Conservation (phyloP, 2,113 vertebrate genomes). For the Neopipo cinnamomea region DNA sequence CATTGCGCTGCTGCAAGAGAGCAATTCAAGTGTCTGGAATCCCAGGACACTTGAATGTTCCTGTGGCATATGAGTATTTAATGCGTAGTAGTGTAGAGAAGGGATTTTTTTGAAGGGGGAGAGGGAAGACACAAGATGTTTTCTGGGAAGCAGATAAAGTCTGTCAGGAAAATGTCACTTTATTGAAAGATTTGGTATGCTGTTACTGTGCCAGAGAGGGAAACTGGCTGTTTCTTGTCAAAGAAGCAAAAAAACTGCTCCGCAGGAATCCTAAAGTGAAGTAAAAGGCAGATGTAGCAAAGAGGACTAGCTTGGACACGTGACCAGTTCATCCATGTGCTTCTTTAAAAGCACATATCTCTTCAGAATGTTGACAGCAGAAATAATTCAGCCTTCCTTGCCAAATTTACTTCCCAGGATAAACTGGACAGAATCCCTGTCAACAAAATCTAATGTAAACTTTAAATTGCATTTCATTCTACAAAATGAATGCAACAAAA, state of each 20-base stretch:
- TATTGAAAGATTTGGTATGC: neutral
- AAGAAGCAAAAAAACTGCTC: neutral
- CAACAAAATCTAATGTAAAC: neutral
- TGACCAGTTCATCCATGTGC: neutral
- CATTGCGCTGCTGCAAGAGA: accelerated
- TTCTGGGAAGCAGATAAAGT: neutral
- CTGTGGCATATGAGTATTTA: neutral
- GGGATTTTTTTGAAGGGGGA: neutral
- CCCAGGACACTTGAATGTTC: accelerated
- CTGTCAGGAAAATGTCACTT: neutral
- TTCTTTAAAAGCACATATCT: neutral
- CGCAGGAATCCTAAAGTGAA: neutral
- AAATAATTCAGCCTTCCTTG: neutral
- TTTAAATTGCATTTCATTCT: neutral
- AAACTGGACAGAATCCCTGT: neutral
- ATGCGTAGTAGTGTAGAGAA: neutral
- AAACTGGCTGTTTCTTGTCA: neutral
- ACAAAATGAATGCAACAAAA: neutral
- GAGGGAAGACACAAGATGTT: neutral
- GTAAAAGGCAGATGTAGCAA: neutral
- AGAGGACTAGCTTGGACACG: neutral
- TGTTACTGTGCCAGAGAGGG: neutral
- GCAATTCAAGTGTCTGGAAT: neutral
- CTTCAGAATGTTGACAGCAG: neutral
- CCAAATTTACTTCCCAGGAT: neutral